phyloP scores from a whole-genome alignment of 2,797 vertebrate genomes.

The Acanthiza pusilla region DNA sequence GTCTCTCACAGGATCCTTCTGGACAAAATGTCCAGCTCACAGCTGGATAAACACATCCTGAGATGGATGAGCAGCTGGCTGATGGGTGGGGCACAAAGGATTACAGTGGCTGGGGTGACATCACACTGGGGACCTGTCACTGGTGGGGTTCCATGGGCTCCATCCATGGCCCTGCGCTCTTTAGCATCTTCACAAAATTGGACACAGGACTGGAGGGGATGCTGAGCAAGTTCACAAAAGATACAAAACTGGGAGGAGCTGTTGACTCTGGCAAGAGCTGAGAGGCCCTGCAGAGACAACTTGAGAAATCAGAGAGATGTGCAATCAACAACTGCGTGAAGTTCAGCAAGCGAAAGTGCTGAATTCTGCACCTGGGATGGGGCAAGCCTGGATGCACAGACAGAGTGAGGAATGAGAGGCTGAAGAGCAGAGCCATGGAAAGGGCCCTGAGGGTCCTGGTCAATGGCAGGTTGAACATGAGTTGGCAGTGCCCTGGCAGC shows the following conservation, averaged over 20 bases:
- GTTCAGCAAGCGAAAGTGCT: neutral
- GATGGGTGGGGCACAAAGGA: neutral
- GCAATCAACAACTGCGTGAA: neutral
- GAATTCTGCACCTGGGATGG: too few species aligned
- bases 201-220: accelerated
- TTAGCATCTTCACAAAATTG: neutral
- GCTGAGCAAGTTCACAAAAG: accelerated
- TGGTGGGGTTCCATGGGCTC: neutral
- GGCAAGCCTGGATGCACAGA: neutral
- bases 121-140: neutral
- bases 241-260: neutral
- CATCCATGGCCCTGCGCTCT: accelerated
- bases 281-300: neutral
- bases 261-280: neutral
- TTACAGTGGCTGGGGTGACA: neutral
- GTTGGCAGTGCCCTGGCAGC: neutral
- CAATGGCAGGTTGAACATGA: accelerated
- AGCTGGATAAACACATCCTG: neutral
- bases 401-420: neutral
- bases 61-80: neutral
- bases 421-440: accelerated
- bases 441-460: accelerated
- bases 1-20: neutral
- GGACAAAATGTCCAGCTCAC: neutral
- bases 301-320: accelerated